These are phyloP conservation scores for Rhadinocentrus ornatus DNA, from an alignment of 2,797 vertebrate species.

Conservation along the genomic window DNA sequence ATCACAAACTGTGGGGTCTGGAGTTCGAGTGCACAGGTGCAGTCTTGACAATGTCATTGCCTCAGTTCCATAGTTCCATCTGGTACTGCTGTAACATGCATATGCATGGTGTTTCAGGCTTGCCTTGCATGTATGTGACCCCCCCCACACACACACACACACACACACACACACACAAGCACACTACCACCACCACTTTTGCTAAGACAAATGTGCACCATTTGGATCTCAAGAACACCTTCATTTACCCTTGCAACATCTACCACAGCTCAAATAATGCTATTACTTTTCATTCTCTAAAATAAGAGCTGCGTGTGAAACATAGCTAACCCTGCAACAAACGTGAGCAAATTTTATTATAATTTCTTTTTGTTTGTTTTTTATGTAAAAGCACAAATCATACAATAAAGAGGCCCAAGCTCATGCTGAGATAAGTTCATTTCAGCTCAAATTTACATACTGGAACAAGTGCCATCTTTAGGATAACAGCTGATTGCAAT, in stretches of 20 bases:
- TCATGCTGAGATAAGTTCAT: background rate
- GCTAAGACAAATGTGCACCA: conserved; percentile 39
- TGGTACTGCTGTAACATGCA: conserved; percentile 72
- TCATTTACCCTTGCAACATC: conserved; percentile 34
- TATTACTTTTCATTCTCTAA: conserved; percentile 13
- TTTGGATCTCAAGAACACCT: conserved; percentile 61
- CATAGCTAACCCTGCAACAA: background rate
- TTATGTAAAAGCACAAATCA: background rate
- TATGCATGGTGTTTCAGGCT: conserved; percentile 71
- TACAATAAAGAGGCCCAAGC: background rate
- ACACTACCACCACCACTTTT: too few species aligned
- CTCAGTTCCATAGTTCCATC: conserved; percentile 74
- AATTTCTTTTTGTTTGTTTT: too few species aligned
- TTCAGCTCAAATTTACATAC: conserved; percentile 20
- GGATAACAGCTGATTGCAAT: conserved; percentile 27
- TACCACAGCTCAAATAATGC: conserved; percentile 25
- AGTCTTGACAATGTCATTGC: conserved; percentile 73
- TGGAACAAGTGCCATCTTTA: conserved; percentile 16
- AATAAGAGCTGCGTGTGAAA: conserved; percentile 11
- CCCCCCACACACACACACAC: conserved; percentile 16
- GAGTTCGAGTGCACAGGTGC: conserved; percentile 65
- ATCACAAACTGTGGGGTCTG: conserved; percentile 53
- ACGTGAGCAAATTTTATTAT: too few species aligned
- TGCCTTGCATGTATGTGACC: conserved; percentile 31
- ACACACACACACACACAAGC: conserved; percentile 1